A percentile compares a stretch with the other conserved stretches of the same genome.
These are phyloP conservation scores for Cydia strobilella DNA, from an alignment of 1,140 invertebrate species.

Conservation along the genomic window DNA sequence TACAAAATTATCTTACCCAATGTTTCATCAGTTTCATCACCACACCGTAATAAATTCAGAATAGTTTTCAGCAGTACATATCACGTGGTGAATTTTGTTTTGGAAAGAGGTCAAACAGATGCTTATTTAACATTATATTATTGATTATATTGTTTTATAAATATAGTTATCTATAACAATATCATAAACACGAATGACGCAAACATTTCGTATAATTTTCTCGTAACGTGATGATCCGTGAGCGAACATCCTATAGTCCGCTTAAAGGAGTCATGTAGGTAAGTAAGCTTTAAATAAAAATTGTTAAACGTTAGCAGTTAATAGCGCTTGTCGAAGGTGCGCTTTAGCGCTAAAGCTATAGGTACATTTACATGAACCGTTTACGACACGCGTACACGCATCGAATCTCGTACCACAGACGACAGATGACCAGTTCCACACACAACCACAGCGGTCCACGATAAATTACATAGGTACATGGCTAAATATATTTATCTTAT, in stretches of 20 bases:
- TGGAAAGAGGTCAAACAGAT: background rate
- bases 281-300: background rate
- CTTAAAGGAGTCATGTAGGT: background rate
- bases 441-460: conserved; percentile 12
- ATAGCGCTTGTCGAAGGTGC: background rate
- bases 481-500: background rate
- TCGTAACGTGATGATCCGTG: background rate
- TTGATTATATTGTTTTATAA: background rate
- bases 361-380: conserved; percentile 24
- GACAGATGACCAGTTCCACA: conserved; percentile 15
- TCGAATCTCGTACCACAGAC: conserved; percentile 7
- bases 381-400: conserved; percentile 27
- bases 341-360: conserved; percentile 7
- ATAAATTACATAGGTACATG: background rate
- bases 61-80: background rate
- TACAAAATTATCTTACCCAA: conserved; percentile 13
- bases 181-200: background rate
- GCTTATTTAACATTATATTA: background rate
- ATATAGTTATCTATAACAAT: background rate
- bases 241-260: background rate
- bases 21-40: conserved; percentile 10
- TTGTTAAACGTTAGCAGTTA: background rate
- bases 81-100: background rate
- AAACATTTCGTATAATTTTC: background rate
- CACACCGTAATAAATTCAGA: background rate